These are phyloP conservation scores for Meles meles DNA, from an alignment of 2,113 vertebrate genomes.

Conservation along the genomic window DNA sequence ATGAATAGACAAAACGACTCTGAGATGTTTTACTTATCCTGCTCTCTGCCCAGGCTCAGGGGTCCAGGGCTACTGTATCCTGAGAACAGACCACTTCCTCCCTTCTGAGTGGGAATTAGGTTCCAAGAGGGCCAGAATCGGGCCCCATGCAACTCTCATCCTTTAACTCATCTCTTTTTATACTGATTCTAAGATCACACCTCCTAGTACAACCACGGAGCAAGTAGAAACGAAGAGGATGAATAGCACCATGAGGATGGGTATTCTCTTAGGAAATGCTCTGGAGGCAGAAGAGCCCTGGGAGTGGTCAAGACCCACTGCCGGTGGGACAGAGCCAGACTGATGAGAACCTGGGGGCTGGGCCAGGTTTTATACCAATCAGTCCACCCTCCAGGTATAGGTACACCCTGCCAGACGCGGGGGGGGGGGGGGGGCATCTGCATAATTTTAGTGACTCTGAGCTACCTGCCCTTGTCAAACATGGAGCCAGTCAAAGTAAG, in stretches of 20 bases:
- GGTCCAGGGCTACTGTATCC: neutral
- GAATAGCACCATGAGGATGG: rapidly evolving
- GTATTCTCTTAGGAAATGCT: neutral
- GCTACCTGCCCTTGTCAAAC: neutral
- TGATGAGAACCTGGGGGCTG: neutral
- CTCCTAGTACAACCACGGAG: neutral
- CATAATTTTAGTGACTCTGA: neutral
- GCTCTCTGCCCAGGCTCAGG: neutral
- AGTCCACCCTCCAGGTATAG: neutral
- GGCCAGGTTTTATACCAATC: neutral
- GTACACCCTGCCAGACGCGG: neutral
- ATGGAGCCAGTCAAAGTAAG: neutral
- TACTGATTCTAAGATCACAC: neutral
- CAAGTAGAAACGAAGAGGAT: neutral
- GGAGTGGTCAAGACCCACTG: neutral
- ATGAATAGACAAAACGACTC: neutral
- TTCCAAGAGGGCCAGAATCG: neutral
- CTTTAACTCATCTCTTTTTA: neutral
- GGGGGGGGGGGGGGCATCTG: too few species aligned
- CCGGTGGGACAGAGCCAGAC: neutral
- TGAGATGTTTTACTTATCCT: neutral
- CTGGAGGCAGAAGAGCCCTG: neutral
- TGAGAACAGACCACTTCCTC: neutral
- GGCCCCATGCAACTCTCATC: neutral
- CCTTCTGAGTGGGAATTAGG: neutral